Evolutionary conservation across 2,797 vertebrate species (phyloP), one percentile per base, ranked within the genome.

Genomic region (Channa striata): DNA sequence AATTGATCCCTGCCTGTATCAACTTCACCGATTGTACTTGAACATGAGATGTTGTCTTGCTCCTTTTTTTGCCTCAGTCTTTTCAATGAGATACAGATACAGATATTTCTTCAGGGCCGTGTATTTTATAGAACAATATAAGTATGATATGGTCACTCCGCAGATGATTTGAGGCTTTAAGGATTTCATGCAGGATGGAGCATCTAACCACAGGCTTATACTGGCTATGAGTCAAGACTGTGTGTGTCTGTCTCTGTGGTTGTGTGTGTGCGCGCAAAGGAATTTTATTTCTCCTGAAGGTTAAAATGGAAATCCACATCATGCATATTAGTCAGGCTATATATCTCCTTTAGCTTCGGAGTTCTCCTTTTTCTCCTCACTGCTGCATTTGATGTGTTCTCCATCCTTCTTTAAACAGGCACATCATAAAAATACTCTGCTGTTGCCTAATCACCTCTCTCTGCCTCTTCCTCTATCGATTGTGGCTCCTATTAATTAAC

Each of bases 221-320:
- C 36, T 75, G 67, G 48, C 48, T 34, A 65, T 66, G 61, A 74
- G 44, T 72, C 53, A 59, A 25, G 47, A 46, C 19, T 59, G 48
- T 58, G 58, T 74, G 51, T 37, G 23, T 62, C 53, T 37, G 14
- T 10, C 10, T 59, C 53, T 68, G 44, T 16, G 44, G 20, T 21
- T 50, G 49, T 47, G 60, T 44, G 33, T 46, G 47, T 49, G 23
- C n/a, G 56, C 44, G 46, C 49, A 11, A 19, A 36, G 57, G 77
- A 58, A 74, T 71, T 79, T 54, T 63, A 74, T 74, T 72, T 58
- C 56, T 68, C 47, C 39, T 71, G 61, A 81, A 78, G 75, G 80
- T 76, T 78, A 37, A 72, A 77, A 80, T 73, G 52, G 59, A 51
- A 84, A 76, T 77, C 49, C 70, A 74, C 72, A 64, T 37, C 0